Evolutionary conservation across 2,113 vertebrate genomes (phyloP).

Genomic region (Dipodomys ordii): DNA sequence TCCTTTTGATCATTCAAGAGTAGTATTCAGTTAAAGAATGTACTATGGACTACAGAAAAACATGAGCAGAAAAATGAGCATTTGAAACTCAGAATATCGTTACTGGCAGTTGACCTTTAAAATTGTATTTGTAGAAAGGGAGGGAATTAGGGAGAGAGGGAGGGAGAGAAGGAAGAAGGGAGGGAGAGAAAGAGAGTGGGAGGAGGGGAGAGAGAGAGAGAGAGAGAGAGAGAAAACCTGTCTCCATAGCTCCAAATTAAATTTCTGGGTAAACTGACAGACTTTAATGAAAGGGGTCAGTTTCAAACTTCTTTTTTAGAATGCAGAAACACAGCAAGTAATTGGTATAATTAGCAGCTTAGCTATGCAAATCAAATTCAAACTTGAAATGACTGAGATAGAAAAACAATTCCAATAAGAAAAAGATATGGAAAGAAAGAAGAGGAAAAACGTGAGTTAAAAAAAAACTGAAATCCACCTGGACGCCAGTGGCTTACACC

Average conservation of each 20-base stretch:
- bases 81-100: slow-evolving; percentile 28
- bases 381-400: slow-evolving; percentile 68
- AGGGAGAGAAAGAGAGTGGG: not conserved
- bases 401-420: slow-evolving; percentile 60
- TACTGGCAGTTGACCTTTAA: slow-evolving; percentile 49
- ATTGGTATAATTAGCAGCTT: slow-evolving; percentile 74
- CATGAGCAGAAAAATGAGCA: slow-evolving; percentile 62
- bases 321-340: slow-evolving; percentile 56
- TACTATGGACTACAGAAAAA: slow-evolving; percentile 64
- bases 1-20: slow-evolving; percentile 75
- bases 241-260: slow-evolving; percentile 25
- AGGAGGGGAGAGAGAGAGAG: not conserved
- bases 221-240: not conserved
- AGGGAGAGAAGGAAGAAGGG: not conserved
- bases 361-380: slow-evolving; percentile 70
- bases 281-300: slow-evolving; percentile 70
- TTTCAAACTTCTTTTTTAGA: slow-evolving; percentile 72
- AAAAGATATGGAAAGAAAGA: not conserved
- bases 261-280: slow-evolving; percentile 61
- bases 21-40: slow-evolving; percentile 77
- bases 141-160: not conserved
- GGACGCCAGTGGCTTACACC: too few relatives aligned
- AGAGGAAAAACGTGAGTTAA: not conserved
- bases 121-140: slow-evolving; percentile 34
- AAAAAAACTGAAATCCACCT: not conserved